Conservation (phyloP, 1,140 invertebrate genomes). For the Ganaspis sp. region DNA sequence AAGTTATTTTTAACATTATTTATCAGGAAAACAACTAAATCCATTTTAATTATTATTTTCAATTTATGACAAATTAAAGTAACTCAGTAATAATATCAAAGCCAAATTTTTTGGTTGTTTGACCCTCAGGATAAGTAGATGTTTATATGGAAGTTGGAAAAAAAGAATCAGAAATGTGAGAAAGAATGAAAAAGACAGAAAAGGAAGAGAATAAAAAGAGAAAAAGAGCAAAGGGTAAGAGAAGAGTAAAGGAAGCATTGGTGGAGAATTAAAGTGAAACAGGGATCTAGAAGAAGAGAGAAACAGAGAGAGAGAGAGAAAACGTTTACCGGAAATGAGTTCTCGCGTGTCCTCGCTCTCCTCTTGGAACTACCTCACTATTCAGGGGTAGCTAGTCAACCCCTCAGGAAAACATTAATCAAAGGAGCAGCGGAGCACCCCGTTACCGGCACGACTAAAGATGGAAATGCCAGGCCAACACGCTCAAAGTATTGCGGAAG, state of each 20-base stretch:
- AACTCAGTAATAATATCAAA: no score
- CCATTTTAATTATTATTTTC: no score
- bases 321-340: conserved; percentile 67
- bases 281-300: neutral
- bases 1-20: no score
- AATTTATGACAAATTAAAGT: no score
- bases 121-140: no score
- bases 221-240: conserved; percentile 17
- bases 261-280: neutral
- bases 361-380: conserved; percentile 51
- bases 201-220: conserved; percentile 42
- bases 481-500: conserved; percentile 51
- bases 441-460: conserved; percentile 64
- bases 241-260: neutral
- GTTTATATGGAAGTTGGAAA: conserved; percentile 34
- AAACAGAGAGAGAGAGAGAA: neutral
- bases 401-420: conserved; percentile 67
- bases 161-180: conserved; percentile 24
- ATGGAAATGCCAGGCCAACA: conserved; percentile 57
- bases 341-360: conserved; percentile 65
- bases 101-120: no score
- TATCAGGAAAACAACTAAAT: no score
- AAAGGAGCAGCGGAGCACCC: conserved; percentile 63
- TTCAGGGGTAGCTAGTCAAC: conserved; percentile 32
- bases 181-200: conserved; percentile 38